A percentile compares a stretch with the other conserved stretches of the same genome.
phyloP scores from a whole-genome alignment of 2,113 vertebrate species.

The Microtus pennsylvanicus region DNA sequence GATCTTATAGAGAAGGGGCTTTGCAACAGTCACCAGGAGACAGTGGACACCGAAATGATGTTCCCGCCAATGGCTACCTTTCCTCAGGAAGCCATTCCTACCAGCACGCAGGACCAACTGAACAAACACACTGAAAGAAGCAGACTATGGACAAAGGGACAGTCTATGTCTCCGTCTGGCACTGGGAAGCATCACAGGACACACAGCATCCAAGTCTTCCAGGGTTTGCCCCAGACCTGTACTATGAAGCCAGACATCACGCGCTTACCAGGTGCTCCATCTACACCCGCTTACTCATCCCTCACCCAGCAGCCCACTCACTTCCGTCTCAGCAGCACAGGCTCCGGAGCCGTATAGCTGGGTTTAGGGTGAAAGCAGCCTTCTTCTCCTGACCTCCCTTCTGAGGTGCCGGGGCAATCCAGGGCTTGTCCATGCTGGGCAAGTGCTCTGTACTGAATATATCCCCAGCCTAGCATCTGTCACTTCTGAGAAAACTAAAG shows the following conservation, averaged over 20 bases:
- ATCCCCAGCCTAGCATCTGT: background rate
- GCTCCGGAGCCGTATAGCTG: conserved; percentile 12
- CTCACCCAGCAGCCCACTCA: conserved; percentile 52
- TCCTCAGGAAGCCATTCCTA: conserved; percentile 30
- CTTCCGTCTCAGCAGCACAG: conserved; percentile 32
- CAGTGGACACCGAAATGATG: background rate
- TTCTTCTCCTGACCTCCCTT: background rate
- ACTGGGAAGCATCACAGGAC: background rate
- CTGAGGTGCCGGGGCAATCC: background rate
- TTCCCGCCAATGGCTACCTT: background rate
- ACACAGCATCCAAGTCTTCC: conserved; percentile 46
- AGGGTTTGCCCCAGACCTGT: conserved; percentile 48
- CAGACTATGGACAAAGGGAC: background rate
- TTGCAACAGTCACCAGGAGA: background rate
- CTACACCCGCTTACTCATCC: conserved; percentile 55
- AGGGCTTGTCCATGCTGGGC: background rate
- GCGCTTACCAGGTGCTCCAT: conserved; percentile 45
- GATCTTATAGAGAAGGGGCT: background rate
- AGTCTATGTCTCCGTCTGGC: conserved; percentile 7
- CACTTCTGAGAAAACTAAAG: conserved; percentile 37
- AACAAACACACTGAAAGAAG: background rate
- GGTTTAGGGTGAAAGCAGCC: background rate
- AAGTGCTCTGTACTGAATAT: background rate
- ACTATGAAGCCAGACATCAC: conserved; percentile 48
- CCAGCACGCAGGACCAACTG: background rate